These are phyloP conservation scores for Phylloscopus whistleri DNA, from an alignment of 2,113 vertebrate species.

Conservation along the genomic window DNA sequence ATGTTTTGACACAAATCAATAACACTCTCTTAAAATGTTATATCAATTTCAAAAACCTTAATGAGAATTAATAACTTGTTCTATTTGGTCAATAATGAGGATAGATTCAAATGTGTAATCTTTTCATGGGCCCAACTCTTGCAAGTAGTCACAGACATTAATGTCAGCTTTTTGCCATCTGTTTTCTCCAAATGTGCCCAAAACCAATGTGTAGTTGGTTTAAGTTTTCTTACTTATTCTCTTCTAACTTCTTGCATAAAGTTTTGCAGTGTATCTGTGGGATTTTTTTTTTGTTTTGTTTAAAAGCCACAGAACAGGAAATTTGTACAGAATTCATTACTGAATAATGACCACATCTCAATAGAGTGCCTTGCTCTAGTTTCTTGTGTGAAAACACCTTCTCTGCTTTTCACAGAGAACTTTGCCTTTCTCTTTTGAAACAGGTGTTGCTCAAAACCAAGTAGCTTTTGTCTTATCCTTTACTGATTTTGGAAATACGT, in stretches of 20 bases:
- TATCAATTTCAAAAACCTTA: not conserved
- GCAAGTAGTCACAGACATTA: not conserved
- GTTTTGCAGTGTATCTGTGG: not conserved
- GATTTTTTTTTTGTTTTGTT: not conserved
- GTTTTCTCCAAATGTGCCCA: not conserved
- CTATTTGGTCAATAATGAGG: not conserved
- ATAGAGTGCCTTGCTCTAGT: not conserved
- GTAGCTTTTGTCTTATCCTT: not conserved
- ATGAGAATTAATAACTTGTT: not conserved
- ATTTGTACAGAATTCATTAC: not conserved
- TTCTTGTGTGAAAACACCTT: not conserved
- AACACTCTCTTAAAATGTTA: not conserved
- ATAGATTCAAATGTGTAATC: not conserved
- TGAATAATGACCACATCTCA: not conserved
- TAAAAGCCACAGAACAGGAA: not conserved
- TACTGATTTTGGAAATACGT: not conserved
- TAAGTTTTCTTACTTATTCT: not conserved
- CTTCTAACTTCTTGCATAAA: not conserved
- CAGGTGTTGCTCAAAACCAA: not conserved
- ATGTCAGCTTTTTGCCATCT: not conserved
- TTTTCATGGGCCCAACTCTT: not conserved
- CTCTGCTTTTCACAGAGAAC: not conserved
- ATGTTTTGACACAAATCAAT: not conserved
- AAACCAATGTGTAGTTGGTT: rapidly evolving
- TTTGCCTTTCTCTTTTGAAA: not conserved